phyloP scores from a whole-genome alignment of 2,113 vertebrate genomes.

The Python bivittatus region DNA sequence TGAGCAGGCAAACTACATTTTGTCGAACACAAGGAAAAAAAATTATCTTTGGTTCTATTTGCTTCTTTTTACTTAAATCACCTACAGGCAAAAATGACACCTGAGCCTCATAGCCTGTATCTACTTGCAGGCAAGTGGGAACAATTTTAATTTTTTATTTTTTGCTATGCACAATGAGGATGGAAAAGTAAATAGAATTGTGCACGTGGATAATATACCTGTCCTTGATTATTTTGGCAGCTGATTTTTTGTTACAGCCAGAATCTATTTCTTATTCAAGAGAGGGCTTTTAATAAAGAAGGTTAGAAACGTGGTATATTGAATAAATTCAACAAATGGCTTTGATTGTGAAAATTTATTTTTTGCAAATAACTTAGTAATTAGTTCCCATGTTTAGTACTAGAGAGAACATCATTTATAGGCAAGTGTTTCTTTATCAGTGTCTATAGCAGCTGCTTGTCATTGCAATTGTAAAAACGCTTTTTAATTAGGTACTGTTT shows the following conservation, averaged over 20 bases:
- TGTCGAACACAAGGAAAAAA: neutral
- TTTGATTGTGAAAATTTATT: neutral
- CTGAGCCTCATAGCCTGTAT: neutral
- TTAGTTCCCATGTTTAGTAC: constrained; percentile 6
- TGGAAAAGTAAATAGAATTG: neutral
- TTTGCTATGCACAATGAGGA: neutral
- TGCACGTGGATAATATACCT: neutral
- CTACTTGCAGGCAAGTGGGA: neutral
- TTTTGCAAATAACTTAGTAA: constrained; percentile 27
- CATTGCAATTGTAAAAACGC: constrained; percentile 33
- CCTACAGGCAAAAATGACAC: neutral
- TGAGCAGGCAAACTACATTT: neutral
- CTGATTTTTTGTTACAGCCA: neutral
- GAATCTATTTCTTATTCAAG: neutral
- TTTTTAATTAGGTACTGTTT: constrained; percentile 10
- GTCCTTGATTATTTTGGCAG: neutral
- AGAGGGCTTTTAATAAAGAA: neutral
- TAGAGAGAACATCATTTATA: constrained; percentile 6
- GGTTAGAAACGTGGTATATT: neutral
- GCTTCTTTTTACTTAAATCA: neutral
- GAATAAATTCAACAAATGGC: constrained; percentile 13
- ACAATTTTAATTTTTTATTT: neutral
- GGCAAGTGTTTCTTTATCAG: constrained; percentile 13
- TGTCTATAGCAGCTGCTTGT: constrained; percentile 25
- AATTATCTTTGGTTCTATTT: neutral